A percentile compares a stretch with the other conserved stretches of the same genome.
These are phyloP conservation scores for Autographa gamma DNA, from an alignment of 2,888 invertebrate genomes.

Conservation along the genomic window DNA sequence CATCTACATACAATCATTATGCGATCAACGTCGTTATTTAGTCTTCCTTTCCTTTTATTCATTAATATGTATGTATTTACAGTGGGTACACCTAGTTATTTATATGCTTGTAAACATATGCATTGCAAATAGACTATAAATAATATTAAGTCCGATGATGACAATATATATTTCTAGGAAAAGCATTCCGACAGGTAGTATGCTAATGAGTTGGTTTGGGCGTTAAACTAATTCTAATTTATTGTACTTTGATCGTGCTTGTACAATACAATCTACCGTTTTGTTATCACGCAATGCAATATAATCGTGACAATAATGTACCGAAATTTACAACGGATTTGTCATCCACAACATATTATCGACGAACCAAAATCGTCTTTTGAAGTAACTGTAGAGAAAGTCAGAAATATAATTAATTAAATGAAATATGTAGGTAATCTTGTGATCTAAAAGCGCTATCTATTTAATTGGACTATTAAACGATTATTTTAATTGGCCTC, in stretches of 20 bases:
- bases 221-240: slow-evolving; percentile 67
- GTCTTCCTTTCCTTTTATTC: slow-evolving; percentile 53
- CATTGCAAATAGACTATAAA: slow-evolving; percentile 57
- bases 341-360: not conserved
- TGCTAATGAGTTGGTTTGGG: slow-evolving; percentile 52
- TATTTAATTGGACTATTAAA: slow-evolving; percentile 2
- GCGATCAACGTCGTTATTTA: slow-evolving; percentile 47
- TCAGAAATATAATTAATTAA: slow-evolving; percentile 4
- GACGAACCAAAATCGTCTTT: not conserved
- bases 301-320: slow-evolving; percentile 75
- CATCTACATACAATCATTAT: slow-evolving; percentile 46
- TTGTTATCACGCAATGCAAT: slow-evolving; percentile 76
- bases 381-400: not conserved
- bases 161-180: slow-evolving; percentile 37
- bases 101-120: slow-evolving; percentile 53
- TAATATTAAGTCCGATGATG: slow-evolving; percentile 48
- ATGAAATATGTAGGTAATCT: slow-evolving; percentile 4
- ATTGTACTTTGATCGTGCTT: slow-evolving; percentile 63
- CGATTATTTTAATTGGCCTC: slow-evolving; percentile 69
- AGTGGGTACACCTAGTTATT: slow-evolving; percentile 44
- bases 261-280: slow-evolving; percentile 76
- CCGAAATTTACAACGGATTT: slow-evolving; percentile 16
- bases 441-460: slow-evolving; percentile 7
- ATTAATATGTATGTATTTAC: slow-evolving; percentile 57
- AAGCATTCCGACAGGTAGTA: slow-evolving; percentile 46